Evolutionary conservation across 2,888 invertebrate species (phyloP), one percentile per base, ranked within the genome.

Genomic region (Merodon equestris): DNA sequence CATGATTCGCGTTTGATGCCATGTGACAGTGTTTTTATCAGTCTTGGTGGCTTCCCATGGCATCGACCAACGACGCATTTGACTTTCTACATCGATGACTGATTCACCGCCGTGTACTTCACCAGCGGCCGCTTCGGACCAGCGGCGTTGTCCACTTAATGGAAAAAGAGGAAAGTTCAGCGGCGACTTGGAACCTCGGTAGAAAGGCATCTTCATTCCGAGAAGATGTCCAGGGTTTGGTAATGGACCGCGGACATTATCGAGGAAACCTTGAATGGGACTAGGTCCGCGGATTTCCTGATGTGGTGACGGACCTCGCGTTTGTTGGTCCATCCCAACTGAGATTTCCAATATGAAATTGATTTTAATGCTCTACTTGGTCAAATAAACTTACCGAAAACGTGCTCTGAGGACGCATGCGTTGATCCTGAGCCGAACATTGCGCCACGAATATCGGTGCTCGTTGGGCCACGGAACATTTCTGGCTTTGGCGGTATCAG

Each of bases 31-130:
- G 85, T 83, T 89, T 83, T 84, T 84, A 82, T 89, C 89, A 53
- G 86, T 84, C 81, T 89, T 87, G 0, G 90, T 88, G 79, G 91
- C 91, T 84, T 92, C 92, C 92, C 93, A 93, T 0, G 93, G 93
- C 92, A 93, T 92, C 0, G 93, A 93, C 93, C 93, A 93, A 66
- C 93, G 88, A 64, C 93, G 88, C 89, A 92, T 91, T 44, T 91
- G 91, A 44, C 89, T 89, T 71, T 91, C 91, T 10, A 84, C 86
- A 83, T 89, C 90, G 45, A 89, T 88, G 0, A 86, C 86, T 36
- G 87, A 86, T 57, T 91, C 91, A 38, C 87, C 87, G 36, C 87
- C 86, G 12, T 88, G 87, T 82, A 90, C 90, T 82, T 91, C 91
- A 1, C 90, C 90, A 14, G 92, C 92, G 9, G 92, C 92, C 12